These are phyloP conservation scores for Aleiodes testaceus DNA, from an alignment of 2,888 invertebrate species.

Conservation along the genomic window DNA sequence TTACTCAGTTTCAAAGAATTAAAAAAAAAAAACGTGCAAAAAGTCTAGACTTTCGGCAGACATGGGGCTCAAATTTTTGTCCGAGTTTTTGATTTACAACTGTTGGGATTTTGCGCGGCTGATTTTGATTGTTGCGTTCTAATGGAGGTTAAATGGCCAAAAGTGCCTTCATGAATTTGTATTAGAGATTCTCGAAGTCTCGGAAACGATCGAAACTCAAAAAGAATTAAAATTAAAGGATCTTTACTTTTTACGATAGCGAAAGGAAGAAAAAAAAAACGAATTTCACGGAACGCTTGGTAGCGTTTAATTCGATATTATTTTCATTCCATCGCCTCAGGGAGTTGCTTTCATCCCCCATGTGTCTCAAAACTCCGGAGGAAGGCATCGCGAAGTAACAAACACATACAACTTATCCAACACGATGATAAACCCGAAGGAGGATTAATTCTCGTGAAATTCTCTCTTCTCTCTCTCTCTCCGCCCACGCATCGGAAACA, in stretches of 20 bases:
- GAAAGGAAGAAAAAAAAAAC: slow-evolving; percentile 21
- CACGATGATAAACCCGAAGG: slow-evolving; percentile 54
- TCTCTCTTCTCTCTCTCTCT: neutral
- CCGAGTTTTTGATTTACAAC: slow-evolving; percentile 69
- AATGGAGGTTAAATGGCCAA: slow-evolving; percentile 67
- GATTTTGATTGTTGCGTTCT: slow-evolving; percentile 67
- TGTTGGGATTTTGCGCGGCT: slow-evolving; percentile 53
- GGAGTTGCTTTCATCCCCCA: slow-evolving; percentile 27
- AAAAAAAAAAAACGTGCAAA: neutral
- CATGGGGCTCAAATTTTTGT: slow-evolving; percentile 56
- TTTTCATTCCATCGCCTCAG: slow-evolving; percentile 48
- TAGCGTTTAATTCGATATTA: slow-evolving; percentile 45
- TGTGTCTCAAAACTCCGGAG: slow-evolving; percentile 11
- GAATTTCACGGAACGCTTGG: slow-evolving; percentile 26
- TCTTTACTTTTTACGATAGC: slow-evolving; percentile 2
- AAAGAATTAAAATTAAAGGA: neutral
- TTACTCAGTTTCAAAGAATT: neutral
- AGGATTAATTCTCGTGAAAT: slow-evolving; percentile 65
- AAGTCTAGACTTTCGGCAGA: slow-evolving; percentile 57
- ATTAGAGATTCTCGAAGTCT: slow-evolving; percentile 65
- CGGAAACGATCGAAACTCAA: slow-evolving; percentile 49
- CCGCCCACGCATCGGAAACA: slow-evolving; percentile 65
- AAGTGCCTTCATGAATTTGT: slow-evolving; percentile 70
- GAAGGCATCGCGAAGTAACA: slow-evolving; percentile 23
- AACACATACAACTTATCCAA: slow-evolving; percentile 28